These are phyloP conservation scores for Dendrolimus kikuchii DNA, from an alignment of 1,140 invertebrate species.

Conservation along the genomic window DNA sequence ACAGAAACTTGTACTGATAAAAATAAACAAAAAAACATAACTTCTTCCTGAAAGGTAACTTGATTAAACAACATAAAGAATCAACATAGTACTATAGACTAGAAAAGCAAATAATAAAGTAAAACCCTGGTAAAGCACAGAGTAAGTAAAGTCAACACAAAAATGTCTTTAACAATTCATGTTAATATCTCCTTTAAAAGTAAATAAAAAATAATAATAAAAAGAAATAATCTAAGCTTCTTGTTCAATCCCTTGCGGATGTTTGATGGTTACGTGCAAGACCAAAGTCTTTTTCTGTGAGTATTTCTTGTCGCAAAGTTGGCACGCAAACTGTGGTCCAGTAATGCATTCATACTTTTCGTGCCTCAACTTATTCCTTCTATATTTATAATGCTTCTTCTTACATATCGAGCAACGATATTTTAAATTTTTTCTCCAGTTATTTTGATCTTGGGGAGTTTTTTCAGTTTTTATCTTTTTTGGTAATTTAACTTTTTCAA, in stretches of 20 bases:
- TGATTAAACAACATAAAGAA: background rate
- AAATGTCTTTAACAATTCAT: constrained; percentile 43
- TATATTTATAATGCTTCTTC: constrained; percentile 58
- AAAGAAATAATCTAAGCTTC: constrained; percentile 18
- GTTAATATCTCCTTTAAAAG: constrained; percentile 22
- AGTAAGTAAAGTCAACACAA: no score
- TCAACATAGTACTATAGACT: background rate
- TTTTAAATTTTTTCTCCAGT: constrained; percentile 21
- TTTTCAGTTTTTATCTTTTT: constrained; percentile 14
- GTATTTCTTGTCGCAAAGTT: constrained; percentile 52
- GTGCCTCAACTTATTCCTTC: constrained; percentile 58
- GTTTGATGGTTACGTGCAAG: constrained; percentile 63
- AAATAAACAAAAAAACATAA: constrained; percentile 17
- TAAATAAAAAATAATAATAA: constrained; percentile 20
- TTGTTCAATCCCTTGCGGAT: constrained; percentile 19
- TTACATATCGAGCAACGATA: constrained; percentile 59
- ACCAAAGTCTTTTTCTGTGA: constrained; percentile 67
- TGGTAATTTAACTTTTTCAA: constrained; percentile 19
- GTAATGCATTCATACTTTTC: constrained; percentile 67
- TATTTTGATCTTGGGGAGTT: constrained; percentile 8
- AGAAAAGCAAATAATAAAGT: no score
- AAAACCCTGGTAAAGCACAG: no score
- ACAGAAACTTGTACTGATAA: constrained; percentile 16
- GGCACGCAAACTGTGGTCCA: constrained; percentile 66
- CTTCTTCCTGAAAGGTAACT: background rate